phyloP scores from a whole-genome alignment of 2,888 invertebrate genomes.

The Andricus quercusramuli region DNA sequence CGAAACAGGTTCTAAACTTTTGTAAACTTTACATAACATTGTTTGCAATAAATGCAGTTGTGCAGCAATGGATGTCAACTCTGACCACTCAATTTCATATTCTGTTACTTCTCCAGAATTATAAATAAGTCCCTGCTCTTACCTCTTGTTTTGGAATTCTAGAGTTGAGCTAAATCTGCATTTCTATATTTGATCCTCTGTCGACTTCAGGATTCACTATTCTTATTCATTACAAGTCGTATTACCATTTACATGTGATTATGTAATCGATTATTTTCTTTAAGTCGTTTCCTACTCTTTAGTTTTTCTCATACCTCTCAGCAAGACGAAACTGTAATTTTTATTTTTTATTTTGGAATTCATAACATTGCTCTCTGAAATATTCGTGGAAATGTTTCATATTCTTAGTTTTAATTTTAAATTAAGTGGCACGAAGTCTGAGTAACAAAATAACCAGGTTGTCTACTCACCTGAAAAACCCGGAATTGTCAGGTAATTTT shows the following conservation, averaged over 20 bases:
- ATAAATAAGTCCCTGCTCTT: constrained; percentile 70
- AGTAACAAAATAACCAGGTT: too few relatives aligned
- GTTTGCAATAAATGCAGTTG: background rate
- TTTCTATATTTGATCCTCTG: constrained; percentile 70
- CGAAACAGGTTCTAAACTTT: background rate
- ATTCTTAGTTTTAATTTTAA: background rate
- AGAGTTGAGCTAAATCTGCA: constrained; percentile 67
- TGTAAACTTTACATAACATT: background rate
- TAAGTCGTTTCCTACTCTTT: too few relatives aligned
- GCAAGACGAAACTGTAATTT: too few relatives aligned
- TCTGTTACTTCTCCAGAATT: constrained; percentile 51
- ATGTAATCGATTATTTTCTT: too few relatives aligned
- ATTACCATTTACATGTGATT: background rate
- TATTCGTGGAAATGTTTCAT: too few relatives aligned
- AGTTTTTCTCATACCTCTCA: too few relatives aligned
- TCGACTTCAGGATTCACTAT: background rate
- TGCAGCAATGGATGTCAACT: background rate
- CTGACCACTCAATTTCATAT: background rate
- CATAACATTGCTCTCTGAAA: background rate
- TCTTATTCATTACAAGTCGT: background rate
- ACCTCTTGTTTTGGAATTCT: constrained; percentile 71
- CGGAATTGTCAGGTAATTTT: too few relatives aligned
- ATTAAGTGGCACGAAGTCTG: background rate
- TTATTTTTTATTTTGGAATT: background rate
- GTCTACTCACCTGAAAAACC: too few relatives aligned